phyloP scores from a whole-genome alignment of 2,888 invertebrate species.

The Molorchus minor region DNA sequence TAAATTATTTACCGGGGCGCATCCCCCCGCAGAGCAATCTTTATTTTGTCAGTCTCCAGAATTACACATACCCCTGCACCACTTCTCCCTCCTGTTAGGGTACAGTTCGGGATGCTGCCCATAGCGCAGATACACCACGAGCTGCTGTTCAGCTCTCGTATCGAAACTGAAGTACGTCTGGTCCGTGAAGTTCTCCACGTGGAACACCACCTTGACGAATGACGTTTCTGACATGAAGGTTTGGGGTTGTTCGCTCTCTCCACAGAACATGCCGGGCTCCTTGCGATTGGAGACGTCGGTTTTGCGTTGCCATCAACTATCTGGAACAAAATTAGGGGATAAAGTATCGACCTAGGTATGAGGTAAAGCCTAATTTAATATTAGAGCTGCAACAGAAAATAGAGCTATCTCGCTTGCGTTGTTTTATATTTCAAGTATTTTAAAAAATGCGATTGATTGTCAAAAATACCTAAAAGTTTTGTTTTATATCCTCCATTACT shows the following conservation, averaged over 20 bases:
- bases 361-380: too few species aligned
- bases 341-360: too few species aligned
- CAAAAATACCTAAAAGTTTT: too few species aligned
- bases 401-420: too few species aligned
- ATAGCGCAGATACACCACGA: conserved; percentile 88
- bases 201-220: conserved; percentile 90
- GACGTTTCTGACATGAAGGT: conserved; percentile 95
- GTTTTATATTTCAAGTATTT: too few species aligned
- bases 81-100: conserved; percentile 88
- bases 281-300: conserved; percentile 88
- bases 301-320: conserved; percentile 92
- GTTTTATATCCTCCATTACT: too few species aligned
- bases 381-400: too few species aligned
- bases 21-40: too few species aligned
- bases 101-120: conserved; percentile 95
- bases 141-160: conserved; percentile 89
- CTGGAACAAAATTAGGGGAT: conserved; percentile 64
- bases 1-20: too few species aligned
- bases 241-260: conserved; percentile 92
- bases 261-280: conserved; percentile 91
- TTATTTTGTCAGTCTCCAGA: not conserved
- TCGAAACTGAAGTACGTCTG: conserved; percentile 90
- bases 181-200: conserved; percentile 92
- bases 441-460: too few species aligned
- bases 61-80: conserved; percentile 79